Conservation (phyloP, 2,888 invertebrate genomes). For the Oegoconia quadripuncta region DNA sequence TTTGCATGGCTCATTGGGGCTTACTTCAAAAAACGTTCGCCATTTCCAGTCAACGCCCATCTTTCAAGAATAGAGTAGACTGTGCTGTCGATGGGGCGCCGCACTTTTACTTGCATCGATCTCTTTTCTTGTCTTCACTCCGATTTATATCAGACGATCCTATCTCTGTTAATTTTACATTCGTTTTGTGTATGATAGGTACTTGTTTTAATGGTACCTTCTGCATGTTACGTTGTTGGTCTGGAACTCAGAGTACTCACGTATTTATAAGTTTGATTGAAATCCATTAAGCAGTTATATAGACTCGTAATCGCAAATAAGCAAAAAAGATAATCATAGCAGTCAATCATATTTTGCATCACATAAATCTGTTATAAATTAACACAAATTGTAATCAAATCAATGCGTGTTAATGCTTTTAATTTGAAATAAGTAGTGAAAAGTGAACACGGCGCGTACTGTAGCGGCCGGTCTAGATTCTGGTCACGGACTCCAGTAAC, state of each 20-base stretch:
- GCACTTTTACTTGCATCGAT: constrained; percentile 65
- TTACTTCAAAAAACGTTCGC: constrained; percentile 32
- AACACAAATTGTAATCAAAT: background rate
- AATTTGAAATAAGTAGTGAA: constrained; percentile 13
- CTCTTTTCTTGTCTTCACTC: constrained; percentile 46
- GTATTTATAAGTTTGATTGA: constrained; percentile 4
- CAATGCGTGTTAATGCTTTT: constrained; percentile 5
- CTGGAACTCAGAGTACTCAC: background rate
- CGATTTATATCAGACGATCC: constrained; percentile 56
- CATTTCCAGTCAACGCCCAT: constrained; percentile 52
- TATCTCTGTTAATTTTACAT: constrained; percentile 33
- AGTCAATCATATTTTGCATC: too few species aligned
- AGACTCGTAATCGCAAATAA: background rate
- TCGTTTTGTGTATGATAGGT: constrained; percentile 35
- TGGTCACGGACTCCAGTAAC: constrained; percentile 33
- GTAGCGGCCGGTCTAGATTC: constrained; percentile 37
- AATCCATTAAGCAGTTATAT: constrained; percentile 8
- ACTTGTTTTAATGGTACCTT: constrained; percentile 24
- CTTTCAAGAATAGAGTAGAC: constrained; percentile 45
- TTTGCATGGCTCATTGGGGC: constrained; percentile 56
- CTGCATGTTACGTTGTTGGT: constrained; percentile 17
- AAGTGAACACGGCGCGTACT: constrained; percentile 15
- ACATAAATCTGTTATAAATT: too few species aligned
- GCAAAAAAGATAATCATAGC: background rate
- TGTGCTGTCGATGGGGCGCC: constrained; percentile 57